Percentiles rank a stretch among this genome's conserved stretches.
phyloP scores from a whole-genome alignment of 2,888 invertebrate genomes.

The Noctua pronuba region DNA sequence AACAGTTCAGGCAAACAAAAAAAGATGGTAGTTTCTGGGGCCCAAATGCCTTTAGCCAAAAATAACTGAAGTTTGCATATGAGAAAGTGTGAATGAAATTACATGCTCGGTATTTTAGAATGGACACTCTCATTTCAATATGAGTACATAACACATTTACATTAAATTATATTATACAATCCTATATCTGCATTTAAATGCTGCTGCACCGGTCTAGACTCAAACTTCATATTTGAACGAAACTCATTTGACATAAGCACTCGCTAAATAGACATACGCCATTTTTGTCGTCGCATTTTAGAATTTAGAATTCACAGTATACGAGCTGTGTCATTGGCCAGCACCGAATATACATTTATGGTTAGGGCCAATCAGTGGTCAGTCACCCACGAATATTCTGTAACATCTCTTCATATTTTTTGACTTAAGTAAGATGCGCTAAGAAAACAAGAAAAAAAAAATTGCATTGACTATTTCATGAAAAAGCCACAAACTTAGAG shows the following conservation, averaged over 20 bases:
- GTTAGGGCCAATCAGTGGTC: conserved; percentile 26
- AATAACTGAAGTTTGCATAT: not conserved
- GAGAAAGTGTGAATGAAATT: not conserved
- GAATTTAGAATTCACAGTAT: conserved; percentile 52
- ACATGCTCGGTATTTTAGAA: not conserved
- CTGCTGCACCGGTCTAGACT: conserved; percentile 31
- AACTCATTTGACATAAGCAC: conserved; percentile 45
- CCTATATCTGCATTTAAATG: conserved; percentile 10
- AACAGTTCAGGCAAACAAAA: too few species aligned
- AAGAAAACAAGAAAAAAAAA: too few species aligned
- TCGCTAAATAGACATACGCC: conserved; percentile 47
- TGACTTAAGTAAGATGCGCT: too few species aligned
- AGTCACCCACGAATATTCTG: conserved; percentile 37
- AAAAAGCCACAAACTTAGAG: too few species aligned
- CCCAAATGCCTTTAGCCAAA: not conserved
- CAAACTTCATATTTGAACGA: conserved; percentile 41
- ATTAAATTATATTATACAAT: not conserved
- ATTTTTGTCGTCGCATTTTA: conserved; percentile 48
- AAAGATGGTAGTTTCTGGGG: not conserved
- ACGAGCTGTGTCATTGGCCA: conserved; percentile 43
- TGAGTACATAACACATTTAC: not conserved
- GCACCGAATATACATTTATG: conserved; percentile 29
- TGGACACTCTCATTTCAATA: not conserved
- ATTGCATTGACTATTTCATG: too few species aligned
- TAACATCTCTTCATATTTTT: not conserved